These are phyloP conservation scores for Eubucco bourcierii DNA, from an alignment of 2,113 vertebrate genomes.

Conservation along the genomic window DNA sequence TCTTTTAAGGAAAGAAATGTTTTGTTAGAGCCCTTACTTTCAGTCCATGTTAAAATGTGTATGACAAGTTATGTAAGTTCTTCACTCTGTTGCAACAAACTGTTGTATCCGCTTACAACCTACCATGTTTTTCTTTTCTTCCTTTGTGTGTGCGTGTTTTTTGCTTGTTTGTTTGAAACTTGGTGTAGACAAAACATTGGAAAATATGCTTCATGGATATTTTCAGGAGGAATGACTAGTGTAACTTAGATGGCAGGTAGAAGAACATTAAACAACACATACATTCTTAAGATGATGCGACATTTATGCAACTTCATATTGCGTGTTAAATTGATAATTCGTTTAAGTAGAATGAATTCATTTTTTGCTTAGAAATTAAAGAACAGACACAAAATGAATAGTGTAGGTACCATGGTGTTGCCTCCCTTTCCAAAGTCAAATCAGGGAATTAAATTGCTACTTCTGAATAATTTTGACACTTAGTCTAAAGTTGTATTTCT, in stretches of 20 bases:
- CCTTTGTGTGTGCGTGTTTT: no score
- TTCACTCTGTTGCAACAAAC: background rate
- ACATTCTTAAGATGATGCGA: background rate
- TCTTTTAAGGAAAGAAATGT: background rate
- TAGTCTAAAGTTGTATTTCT: background rate
- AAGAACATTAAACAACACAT: background rate
- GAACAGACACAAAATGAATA: background rate
- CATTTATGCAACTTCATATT: background rate
- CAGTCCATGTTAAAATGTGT: background rate
- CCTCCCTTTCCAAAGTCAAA: background rate
- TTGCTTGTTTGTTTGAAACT: background rate
- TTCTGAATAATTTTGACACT: background rate
- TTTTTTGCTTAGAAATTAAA: background rate
- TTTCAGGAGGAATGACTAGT: background rate
- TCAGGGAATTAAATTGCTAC: background rate
- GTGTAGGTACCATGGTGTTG: background rate
- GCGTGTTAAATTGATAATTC: background rate
- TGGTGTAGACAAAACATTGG: background rate
- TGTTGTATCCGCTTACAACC: background rate
- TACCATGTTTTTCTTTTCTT: background rate
- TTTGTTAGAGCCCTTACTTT: background rate
- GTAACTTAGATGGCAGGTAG: background rate
- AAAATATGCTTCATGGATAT: background rate
- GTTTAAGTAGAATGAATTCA: background rate
- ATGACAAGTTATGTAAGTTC: background rate